Base-by-base conservation (phyloP, 2,888 invertebrate genomes). In the Monopis laevigella region DNA sequence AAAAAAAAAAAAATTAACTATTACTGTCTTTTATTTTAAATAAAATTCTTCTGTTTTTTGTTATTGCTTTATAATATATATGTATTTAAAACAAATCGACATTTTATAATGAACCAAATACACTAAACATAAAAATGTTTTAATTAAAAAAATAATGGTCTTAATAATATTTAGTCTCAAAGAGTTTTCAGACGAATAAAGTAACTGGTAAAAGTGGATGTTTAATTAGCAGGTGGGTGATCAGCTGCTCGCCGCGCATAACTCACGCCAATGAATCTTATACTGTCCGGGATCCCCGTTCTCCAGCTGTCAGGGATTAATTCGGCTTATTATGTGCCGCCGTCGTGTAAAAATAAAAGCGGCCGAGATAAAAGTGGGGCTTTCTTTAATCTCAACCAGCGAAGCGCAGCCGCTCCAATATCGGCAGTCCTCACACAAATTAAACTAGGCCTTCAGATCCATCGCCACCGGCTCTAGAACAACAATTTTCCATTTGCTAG, bases 311-410 rank as follows among this genome's bases (percentile, higher is more conserved):
- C 44, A 44, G 38, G 58, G 58, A 56, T 62, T 62, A 56, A 58
- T 60, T 55, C 55, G 51, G 54, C 59, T 60, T 59, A 60, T 60
- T 60, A 56, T 58, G 51, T 43, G 43, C 43, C 36, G 43, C 51
- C 49, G 50, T 45, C 45, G 51, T 54, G 52, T 46, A 48, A 56
- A n/a, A 58, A 46, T 47, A 59, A 58, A 58, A 55, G 29, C 29
- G 29, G 29, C 18, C 40, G 17, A 40, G 40, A 40, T 40, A 40
- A 40, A 40, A 40, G 28, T 40, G 40, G 29, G 40, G 28, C 28
- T 39, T 39, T 39, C 40, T 18, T 18, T 40, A 40, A 40, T 40
- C 29, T 17, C 38, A 16, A 17, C 28, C 10, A 12, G 34, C 34
- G 34, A 10, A 16, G 34, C 34, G 36, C 11, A 36, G 36, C 36